Base-by-base conservation (phyloP, 2,888 invertebrate genomes). In the Limnephilus marmoratus region DNA sequence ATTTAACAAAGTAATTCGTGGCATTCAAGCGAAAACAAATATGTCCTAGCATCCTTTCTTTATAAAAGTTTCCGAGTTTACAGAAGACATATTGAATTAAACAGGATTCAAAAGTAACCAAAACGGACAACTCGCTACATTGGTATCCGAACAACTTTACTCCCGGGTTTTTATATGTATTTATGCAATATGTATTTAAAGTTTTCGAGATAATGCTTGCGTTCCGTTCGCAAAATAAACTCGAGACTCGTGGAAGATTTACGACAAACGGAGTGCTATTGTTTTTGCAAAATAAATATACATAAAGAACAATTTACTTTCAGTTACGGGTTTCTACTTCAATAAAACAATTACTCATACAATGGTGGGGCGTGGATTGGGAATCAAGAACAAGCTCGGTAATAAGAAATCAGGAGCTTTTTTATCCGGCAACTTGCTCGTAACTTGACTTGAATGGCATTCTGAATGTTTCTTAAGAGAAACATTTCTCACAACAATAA, bases 171-270 rank as follows among this genome's bases (percentile, higher is more conserved):
- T 82, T 82, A 82, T 45, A 45, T 45, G 45, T 45, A 45, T 49
- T 15, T 82, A 82, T 82, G 31, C 82, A 31, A 81, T 81, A 31
- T 81, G 11, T 81, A 34, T 31, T 82, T 82, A 34, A 86, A 86
- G 86, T 86, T 86, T 49, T 31, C 29, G 15, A 86, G 86, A 49
- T 86, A 45, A 86, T 86, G 86, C 45, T 45, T 86, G 53, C 53
- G 29, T 86, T 86, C 86, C 41, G 53, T 86, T 86, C 3, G 24
- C 4, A 49, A 49, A 86, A 86, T 29, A 86, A 86, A 49, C 41
- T 45, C 53, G 29, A 86, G 45, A 45, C 29, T 29, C 13, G 37
- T n/a, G 53, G 86, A 86, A 86, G 86, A 86, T 86, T 86, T 86
- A 86, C 86, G 45, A 86, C 53, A 24, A 53, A 24, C 86, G 86